phyloP scores from a whole-genome alignment of 2,113 vertebrate species.

The Bos taurus region DNA sequence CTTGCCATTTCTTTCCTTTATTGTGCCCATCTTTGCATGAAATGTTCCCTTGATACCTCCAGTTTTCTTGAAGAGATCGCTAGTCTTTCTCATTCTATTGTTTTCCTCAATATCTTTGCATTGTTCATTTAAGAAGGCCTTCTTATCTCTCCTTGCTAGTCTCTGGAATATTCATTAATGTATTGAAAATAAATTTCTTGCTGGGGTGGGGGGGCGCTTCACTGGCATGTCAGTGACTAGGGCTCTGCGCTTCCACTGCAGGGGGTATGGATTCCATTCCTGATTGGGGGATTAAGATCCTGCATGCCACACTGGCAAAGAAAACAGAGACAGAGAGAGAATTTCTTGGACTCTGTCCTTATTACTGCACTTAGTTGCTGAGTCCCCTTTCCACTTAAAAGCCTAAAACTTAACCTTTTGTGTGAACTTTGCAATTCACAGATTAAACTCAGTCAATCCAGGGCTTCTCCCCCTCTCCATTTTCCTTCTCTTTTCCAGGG shows the following conservation, averaged over 20 bases:
- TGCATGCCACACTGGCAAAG: background rate
- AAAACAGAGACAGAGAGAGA: background rate
- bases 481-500: background rate
- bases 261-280: background rate
- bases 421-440: background rate
- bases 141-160: background rate
- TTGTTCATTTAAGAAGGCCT: background rate
- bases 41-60: background rate
- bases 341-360: background rate
- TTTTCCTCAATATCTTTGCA: background rate
- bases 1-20: background rate
- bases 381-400: background rate
- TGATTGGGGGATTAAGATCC: background rate
- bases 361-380: background rate
- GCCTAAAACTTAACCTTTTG: background rate
- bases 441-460: background rate
- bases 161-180: background rate
- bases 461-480: background rate
- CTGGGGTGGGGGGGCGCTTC: accelerated
- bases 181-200: background rate
- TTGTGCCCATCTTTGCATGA: background rate
- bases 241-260: background rate
- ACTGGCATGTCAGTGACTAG: background rate
- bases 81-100: background rate
- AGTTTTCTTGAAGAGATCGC: background rate